Conservation (phyloP, 30 jellyfish, hydroid and myxozoan genomes). For the Hydractinia echinata region DNA sequence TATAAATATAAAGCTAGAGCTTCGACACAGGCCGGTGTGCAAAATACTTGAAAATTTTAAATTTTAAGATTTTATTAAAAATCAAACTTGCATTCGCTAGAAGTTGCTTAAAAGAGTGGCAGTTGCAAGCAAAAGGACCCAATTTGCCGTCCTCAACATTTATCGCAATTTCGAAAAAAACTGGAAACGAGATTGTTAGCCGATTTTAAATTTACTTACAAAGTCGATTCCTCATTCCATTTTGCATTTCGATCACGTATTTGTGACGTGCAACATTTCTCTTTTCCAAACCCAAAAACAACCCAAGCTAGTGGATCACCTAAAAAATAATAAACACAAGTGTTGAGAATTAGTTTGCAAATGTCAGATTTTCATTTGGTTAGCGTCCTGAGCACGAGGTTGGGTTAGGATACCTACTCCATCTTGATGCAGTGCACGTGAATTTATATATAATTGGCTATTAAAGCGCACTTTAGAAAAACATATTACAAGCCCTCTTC, state of each 20-base stretch:
- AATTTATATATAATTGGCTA: too few species aligned
- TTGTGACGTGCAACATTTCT: slow-evolving; percentile 71
- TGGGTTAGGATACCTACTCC: too few species aligned
- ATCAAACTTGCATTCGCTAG: too few species aligned
- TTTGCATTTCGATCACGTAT: slow-evolving; percentile 68
- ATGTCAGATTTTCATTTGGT: background rate
- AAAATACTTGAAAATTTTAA: too few species aligned
- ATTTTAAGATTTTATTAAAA: too few species aligned
- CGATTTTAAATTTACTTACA: slow-evolving; percentile 36
- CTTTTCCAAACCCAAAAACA: slow-evolving; percentile 88
- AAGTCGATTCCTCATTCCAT: slow-evolving; percentile 75
- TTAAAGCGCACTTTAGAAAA: too few species aligned
- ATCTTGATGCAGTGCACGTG: too few species aligned
- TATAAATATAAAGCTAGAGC: too few species aligned
- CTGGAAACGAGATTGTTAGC: too few species aligned
- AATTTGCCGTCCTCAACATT: background rate
- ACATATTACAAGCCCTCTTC: too few species aligned
- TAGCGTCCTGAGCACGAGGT: background rate
- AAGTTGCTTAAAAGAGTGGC: background rate
- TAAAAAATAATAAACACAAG: background rate
- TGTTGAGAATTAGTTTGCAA: background rate
- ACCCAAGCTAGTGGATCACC: slow-evolving; percentile 86
- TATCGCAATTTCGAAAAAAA: background rate
- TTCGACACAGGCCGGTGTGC: too few species aligned
- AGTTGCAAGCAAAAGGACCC: background rate